Percentiles rank a stretch among this genome's conserved stretches.
These are phyloP conservation scores for Pollenia angustigena DNA, from an alignment of 2,888 invertebrate species.

Conservation along the genomic window DNA sequence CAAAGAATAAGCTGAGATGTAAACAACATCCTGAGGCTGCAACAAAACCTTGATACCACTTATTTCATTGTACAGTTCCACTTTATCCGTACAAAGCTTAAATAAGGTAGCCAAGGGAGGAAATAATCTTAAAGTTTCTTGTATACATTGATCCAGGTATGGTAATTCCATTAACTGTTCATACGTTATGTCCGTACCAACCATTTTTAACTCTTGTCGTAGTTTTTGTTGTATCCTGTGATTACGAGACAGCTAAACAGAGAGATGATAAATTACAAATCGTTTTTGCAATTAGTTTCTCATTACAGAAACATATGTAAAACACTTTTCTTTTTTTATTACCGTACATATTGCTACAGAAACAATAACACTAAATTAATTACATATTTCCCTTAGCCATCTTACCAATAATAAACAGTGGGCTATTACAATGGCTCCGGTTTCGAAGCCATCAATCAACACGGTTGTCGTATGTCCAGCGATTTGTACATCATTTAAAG, in stretches of 20 bases:
- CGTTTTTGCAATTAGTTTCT: background rate
- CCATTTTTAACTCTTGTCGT: conserved; percentile 75
- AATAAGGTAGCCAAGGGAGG: conserved; percentile 75
- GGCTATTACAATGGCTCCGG: conserved; percentile 77
- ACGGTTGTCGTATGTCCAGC: conserved; percentile 79
- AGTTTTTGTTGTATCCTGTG: conserved; percentile 76
- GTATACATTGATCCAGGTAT: conserved; percentile 79
- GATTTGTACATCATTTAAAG: conserved; percentile 75
- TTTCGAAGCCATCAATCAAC: conserved; percentile 79
- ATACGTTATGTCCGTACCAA: conserved; percentile 71
- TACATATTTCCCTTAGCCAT: background rate
- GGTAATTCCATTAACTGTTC: conserved; percentile 77
- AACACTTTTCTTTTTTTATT: background rate
- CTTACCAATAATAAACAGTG: conserved; percentile 78
- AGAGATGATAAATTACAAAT: background rate
- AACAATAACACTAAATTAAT: conserved; percentile 6
- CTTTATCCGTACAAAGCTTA: conserved; percentile 76
- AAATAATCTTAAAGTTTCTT: conserved; percentile 78
- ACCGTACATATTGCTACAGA: background rate
- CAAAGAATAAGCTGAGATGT: conserved; percentile 81
- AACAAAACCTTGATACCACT: conserved; percentile 75
- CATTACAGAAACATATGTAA: conserved; percentile 16
- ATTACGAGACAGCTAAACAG: conserved; percentile 76
- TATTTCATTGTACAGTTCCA: conserved; percentile 70
- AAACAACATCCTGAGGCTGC: conserved; percentile 78